A percentile compares a stretch with the other conserved stretches of the same genome.
These are phyloP conservation scores for Clarias batrachus DNA, from an alignment of 2,113 vertebrate species.

Conservation along the genomic window DNA sequence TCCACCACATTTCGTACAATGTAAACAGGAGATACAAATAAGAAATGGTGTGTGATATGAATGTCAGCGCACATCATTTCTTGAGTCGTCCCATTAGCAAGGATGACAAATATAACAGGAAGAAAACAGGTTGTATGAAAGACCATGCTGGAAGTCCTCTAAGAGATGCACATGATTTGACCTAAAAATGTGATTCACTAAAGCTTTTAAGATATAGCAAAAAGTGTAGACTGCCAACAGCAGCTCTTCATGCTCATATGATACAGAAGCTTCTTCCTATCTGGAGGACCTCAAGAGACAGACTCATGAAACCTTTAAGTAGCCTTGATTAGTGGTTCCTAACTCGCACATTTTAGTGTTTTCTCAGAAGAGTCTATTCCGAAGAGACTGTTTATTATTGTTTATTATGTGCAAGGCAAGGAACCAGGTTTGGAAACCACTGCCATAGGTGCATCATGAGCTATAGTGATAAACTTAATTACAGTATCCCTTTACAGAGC, in stretches of 20 bases:
- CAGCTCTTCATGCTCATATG: not conserved
- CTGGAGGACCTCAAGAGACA: not conserved
- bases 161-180: not conserved
- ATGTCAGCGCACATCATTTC: not conserved
- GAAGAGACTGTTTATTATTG: too few relatives aligned
- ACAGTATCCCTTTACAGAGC: not conserved
- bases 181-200: not conserved
- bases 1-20: not conserved
- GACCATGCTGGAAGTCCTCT: too few relatives aligned
- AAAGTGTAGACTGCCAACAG: not conserved
- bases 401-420: too few relatives aligned
- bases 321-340: not conserved
- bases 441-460: not conserved
- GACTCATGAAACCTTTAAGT: not conserved
- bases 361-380: too few relatives aligned
- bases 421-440: too few relatives aligned
- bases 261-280: not conserved
- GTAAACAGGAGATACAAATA: not conserved
- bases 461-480: not conserved
- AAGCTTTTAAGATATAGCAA: not conserved
- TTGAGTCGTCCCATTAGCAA: not conserved
- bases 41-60: not conserved
- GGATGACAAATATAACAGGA: not conserved
- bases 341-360: too few relatives aligned
- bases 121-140: not conserved